Conservation (phyloP, 1,140 invertebrate genomes). For the Papilio glaucus region DNA sequence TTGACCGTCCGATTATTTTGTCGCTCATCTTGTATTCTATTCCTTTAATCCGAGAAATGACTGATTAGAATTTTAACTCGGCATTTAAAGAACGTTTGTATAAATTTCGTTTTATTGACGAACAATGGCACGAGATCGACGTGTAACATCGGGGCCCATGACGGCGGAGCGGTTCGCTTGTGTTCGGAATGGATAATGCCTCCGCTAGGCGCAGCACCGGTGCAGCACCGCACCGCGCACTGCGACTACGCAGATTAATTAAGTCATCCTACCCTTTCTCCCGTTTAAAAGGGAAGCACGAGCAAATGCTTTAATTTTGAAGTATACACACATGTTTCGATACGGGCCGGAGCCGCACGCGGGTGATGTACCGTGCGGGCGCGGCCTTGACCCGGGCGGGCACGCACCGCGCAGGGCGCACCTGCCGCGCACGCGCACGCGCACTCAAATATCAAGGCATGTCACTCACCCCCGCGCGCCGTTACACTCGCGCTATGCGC, state of each 20-base stretch:
- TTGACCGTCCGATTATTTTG: too few species aligned
- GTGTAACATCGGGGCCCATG: background rate
- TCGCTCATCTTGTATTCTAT: too few species aligned
- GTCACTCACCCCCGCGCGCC: constrained; percentile 33
- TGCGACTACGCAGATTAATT: background rate
- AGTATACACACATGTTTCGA: background rate
- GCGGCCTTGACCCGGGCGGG: background rate
- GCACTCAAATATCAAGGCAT: constrained; percentile 32
- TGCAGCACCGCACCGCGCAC: background rate
- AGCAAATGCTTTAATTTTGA: background rate
- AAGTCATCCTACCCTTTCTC: background rate
- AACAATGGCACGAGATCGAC: constrained; percentile 20
- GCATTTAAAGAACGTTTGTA: constrained; percentile 1
- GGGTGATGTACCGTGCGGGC: background rate
- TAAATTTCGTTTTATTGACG: constrained; percentile 17
- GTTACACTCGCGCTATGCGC: constrained; percentile 20
- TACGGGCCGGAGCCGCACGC: background rate
- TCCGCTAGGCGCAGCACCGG: background rate
- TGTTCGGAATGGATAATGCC: constrained; percentile 17
- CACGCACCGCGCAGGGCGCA: background rate
- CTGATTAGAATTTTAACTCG: constrained; percentile 11
- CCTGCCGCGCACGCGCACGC: constrained; percentile 8
- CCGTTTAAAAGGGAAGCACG: background rate
- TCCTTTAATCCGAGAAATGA: background rate
- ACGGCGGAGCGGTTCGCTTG: background rate